Percentiles rank a stretch among this genome's conserved stretches.
Conservation (phyloP, 2,113 vertebrate species). For the Etia nguti region DNA sequence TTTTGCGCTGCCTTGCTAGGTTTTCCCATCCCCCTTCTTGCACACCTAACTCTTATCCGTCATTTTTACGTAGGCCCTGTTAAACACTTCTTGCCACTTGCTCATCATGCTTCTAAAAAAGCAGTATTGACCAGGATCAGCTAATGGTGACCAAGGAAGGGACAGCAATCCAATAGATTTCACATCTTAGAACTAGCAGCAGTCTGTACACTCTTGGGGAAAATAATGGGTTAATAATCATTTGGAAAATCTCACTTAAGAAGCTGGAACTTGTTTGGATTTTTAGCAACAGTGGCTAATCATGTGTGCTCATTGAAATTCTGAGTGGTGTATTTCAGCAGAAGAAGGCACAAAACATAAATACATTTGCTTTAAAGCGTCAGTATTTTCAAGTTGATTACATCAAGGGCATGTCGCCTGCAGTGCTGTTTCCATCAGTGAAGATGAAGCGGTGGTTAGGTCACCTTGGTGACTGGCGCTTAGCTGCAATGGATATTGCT, state of each 20-base stretch:
- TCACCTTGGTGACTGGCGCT: conserved; percentile 15
- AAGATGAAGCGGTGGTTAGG: background rate
- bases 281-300: background rate
- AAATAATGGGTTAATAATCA: background rate
- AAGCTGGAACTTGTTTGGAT: background rate
- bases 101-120: background rate
- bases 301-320: background rate
- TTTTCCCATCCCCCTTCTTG: background rate
- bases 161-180: background rate
- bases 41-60: background rate
- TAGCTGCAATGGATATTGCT: conserved; percentile 3
- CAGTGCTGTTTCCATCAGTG: background rate
- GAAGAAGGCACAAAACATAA: background rate
- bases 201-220: background rate
- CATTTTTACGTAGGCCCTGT: background rate
- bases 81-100: background rate
- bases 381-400: background rate
- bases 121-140: background rate
- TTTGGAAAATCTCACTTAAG: background rate
- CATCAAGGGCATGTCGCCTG: background rate
- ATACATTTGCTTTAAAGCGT: background rate
- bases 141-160: background rate
- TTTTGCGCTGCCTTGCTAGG: conserved; percentile 25
- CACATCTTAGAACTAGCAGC: background rate
- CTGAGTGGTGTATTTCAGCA: background rate